Conservation (phyloP, 2,888 invertebrate species). For the Drosophila emarginata region DNA sequence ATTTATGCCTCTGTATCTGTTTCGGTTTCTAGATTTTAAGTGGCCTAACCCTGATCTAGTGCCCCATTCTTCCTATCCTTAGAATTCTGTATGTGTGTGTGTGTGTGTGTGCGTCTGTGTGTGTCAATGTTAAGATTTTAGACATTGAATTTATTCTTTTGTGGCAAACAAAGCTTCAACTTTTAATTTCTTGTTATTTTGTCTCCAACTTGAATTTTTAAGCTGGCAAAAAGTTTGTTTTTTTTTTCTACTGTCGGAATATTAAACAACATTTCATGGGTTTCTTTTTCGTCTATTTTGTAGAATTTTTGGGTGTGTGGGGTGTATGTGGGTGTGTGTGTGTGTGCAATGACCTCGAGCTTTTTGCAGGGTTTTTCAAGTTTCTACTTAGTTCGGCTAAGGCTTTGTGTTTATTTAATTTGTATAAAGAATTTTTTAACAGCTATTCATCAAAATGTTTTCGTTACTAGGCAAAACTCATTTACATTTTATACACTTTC, state of each 20-base stretch:
- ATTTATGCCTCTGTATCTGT: constrained; percentile 18
- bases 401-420: constrained; percentile 22
- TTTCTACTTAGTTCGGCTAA: constrained; percentile 10
- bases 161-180: constrained; percentile 43
- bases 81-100: not conserved
- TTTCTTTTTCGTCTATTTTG: constrained; percentile 19
- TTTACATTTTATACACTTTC: constrained; percentile 3
- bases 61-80: constrained; percentile 50
- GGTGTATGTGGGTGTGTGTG: not conserved
- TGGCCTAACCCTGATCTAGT: constrained; percentile 76
- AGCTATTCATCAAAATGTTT: constrained; percentile 27
- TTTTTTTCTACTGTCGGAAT: not conserved
- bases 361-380: constrained; percentile 17
- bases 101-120: constrained; percentile 29
- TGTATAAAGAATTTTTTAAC: constrained; percentile 25
- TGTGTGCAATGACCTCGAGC: constrained; percentile 8
- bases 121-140: constrained; percentile 76
- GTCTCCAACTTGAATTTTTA: not conserved
- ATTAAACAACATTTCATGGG: constrained; percentile 31
- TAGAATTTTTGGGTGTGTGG: not conserved
- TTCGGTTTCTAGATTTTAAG: constrained; percentile 52
- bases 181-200: constrained; percentile 40
- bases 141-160: constrained; percentile 71
- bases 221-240: not conserved
- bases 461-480: not conserved